Evolutionary conservation across 35 echinoderm and acorn worm species (phyloP).

Genomic region (Amphiura filiformis): DNA sequence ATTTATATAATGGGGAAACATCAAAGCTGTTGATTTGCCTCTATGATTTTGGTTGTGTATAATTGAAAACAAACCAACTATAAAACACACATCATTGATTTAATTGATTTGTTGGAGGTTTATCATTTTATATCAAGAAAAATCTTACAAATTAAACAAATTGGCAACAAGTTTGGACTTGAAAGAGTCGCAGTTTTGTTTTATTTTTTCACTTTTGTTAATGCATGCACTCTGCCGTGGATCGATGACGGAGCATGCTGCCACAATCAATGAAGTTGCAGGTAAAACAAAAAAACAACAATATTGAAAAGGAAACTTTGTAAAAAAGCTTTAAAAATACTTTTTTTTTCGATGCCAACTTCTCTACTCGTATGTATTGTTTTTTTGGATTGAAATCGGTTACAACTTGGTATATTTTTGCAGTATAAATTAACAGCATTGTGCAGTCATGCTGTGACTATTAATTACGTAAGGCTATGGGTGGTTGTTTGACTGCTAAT

Average conservation of each 20-base stretch:
- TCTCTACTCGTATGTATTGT: too few relatives aligned
- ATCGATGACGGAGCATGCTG: not conserved
- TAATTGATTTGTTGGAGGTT: not conserved
- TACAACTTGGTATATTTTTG: too few relatives aligned
- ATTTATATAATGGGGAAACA: not conserved
- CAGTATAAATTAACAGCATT: too few relatives aligned
- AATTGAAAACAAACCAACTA: not conserved
- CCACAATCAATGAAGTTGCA: too few relatives aligned
- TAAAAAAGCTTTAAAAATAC: too few relatives aligned
- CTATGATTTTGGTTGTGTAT: not conserved
- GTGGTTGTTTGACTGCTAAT: too few relatives aligned
- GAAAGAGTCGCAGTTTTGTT: not conserved
- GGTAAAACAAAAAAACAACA: too few relatives aligned
- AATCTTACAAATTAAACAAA: not conserved
- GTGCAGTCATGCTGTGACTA: too few relatives aligned
- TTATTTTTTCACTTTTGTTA: not conserved
- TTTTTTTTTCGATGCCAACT: too few relatives aligned
- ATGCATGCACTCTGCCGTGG: not conserved
- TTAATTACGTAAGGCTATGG: too few relatives aligned
- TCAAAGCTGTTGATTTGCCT: not conserved
- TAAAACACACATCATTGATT: not conserved
- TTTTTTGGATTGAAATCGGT: too few relatives aligned
- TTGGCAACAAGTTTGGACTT: slow-evolving; percentile 1
- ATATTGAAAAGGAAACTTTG: too few relatives aligned
- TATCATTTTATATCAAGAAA: not conserved